Evolutionary conservation across 1,140 invertebrate genomes (phyloP).

Genomic region (Drosophila rhopaloa): DNA sequence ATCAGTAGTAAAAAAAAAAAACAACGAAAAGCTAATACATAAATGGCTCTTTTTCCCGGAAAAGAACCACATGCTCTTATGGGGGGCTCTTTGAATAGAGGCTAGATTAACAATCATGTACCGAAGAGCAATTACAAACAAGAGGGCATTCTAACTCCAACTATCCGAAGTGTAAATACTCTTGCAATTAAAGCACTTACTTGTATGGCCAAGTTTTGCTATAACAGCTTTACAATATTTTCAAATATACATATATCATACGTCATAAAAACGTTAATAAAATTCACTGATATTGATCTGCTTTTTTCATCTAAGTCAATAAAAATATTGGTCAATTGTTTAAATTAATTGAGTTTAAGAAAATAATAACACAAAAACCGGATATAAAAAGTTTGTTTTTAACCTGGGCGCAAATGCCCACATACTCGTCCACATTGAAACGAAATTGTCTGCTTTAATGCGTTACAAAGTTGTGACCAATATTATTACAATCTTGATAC

Average conservation of each 20-base stretch:
- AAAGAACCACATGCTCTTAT: conserved; percentile 10
- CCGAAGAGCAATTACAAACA: conserved; percentile 2
- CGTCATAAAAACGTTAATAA: too few species aligned
- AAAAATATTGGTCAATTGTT: too few species aligned
- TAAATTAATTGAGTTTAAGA: too few species aligned
- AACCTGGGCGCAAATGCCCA: not conserved
- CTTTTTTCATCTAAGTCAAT: too few species aligned
- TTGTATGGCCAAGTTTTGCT: too few species aligned
- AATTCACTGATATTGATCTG: too few species aligned
- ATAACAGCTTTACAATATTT: too few species aligned
- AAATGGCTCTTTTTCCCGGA: not conserved
- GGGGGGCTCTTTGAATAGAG: conserved; percentile 3
- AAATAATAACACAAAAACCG: too few species aligned
- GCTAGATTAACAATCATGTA: conserved; percentile 7
- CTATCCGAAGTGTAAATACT: not conserved
- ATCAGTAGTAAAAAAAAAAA: conserved; percentile 9
- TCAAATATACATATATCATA: too few species aligned
- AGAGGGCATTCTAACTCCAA: not conserved
- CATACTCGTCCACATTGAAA: not conserved
- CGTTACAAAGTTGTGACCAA: not conserved
- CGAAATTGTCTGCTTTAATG: not conserved
- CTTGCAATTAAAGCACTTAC: not conserved
- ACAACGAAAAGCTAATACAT: conserved; percentile 10
- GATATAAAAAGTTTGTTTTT: not conserved
- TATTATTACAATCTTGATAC: conserved; percentile 1